Evolutionary conservation across 92 coral and sea anemone species (phyloP).

Genomic region (Parazoanthus atlanticus): DNA sequence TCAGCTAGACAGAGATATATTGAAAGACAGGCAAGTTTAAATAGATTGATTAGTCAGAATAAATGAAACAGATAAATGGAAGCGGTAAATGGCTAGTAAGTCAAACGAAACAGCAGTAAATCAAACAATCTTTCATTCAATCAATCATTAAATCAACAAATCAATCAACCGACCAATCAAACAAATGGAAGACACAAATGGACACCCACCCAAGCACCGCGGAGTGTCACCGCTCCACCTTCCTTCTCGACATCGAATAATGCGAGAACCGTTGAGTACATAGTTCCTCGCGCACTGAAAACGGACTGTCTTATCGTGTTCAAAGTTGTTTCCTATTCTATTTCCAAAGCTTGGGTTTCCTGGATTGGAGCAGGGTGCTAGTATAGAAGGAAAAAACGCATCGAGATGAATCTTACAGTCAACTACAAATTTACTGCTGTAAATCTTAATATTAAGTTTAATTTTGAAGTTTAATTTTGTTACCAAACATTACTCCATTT

Average conservation of each 20-base stretch:
- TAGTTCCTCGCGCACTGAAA: conserved; percentile 12
- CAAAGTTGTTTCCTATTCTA: conserved; percentile 8
- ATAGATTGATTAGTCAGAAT: background rate
- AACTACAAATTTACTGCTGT: too few species aligned
- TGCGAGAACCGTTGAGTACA: background rate
- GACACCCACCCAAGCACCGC: background rate
- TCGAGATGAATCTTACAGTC: too few species aligned
- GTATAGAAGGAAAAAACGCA: background rate
- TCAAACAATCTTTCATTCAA: background rate
- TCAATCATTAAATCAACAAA: background rate
- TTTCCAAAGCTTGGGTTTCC: conserved; percentile 30
- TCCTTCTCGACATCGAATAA: conserved; percentile 3
- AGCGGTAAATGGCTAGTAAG: too few species aligned
- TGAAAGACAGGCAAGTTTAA: background rate
- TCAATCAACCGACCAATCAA: background rate
- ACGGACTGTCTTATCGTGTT: background rate
- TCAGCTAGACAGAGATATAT: background rate
- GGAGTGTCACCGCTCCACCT: conserved; percentile 3
- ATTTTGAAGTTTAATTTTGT: too few species aligned
- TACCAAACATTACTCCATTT: too few species aligned
- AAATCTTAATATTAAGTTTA: too few species aligned
- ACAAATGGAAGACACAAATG: background rate
- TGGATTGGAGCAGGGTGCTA: conserved; percentile 14
- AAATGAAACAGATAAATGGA: too few species aligned
- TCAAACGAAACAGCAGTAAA: background rate